Conservation (phyloP, 2,797 vertebrate genomes). For the Sus cebifrons region DNA sequence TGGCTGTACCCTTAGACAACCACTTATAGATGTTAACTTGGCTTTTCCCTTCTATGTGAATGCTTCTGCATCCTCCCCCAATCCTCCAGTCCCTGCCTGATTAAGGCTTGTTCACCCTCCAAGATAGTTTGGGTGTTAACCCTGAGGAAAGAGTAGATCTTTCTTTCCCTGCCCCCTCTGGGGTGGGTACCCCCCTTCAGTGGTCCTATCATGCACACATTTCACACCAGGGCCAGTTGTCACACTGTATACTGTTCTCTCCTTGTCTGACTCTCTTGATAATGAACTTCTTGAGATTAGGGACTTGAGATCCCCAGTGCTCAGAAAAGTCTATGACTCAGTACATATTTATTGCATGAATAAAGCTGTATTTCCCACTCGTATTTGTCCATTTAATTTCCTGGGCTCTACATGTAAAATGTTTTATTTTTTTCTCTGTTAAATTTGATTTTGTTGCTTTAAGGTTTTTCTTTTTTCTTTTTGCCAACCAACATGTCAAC, state of each 20-base stretch:
- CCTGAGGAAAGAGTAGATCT: background rate
- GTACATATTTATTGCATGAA: background rate
- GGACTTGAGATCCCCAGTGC: background rate
- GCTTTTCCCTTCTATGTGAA: background rate
- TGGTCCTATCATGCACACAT: background rate
- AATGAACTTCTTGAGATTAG: background rate
- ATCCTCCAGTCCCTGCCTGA: background rate
- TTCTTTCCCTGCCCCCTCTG: background rate
- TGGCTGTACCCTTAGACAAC: background rate
- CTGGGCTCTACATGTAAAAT: background rate
- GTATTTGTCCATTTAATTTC: background rate
- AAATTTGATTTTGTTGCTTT: constrained; percentile 26
- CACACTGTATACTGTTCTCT: background rate
- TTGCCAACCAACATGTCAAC: background rate
- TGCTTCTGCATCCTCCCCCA: background rate
- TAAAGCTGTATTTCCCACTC: background rate
- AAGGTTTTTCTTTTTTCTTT: background rate
- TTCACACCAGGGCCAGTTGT: background rate
- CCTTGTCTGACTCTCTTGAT: background rate
- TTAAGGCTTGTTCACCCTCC: background rate
- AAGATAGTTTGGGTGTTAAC: background rate
- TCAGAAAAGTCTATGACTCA: background rate
- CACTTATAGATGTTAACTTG: background rate
- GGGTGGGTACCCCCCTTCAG: background rate
- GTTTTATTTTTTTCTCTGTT: background rate